phyloP scores from a whole-genome alignment of 2,797 vertebrate genomes.

The Xiphorhynchus erythropygius region DNA sequence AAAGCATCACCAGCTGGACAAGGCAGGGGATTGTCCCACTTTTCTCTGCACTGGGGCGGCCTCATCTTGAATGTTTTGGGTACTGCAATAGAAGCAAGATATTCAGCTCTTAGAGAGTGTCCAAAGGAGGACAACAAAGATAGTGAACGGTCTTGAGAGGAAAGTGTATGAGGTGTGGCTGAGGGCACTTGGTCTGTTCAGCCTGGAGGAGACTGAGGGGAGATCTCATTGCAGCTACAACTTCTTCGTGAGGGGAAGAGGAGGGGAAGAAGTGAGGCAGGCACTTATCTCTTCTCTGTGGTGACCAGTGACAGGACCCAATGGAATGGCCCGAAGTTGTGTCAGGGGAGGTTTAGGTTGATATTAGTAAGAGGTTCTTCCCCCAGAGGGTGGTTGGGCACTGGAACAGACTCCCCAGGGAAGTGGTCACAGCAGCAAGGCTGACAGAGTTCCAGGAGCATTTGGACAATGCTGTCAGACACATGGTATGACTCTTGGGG shows the following conservation, averaged over 20 bases:
- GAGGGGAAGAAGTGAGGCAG: too few species aligned
- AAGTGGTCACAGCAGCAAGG: background rate
- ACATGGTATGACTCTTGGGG: background rate
- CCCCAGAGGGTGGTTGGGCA: background rate
- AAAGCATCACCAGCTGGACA: accelerated
- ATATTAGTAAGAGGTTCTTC: background rate
- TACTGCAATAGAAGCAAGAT: background rate
- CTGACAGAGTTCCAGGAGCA: background rate
- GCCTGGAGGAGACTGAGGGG: background rate
- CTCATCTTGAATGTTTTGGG: background rate
- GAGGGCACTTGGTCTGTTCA: background rate
- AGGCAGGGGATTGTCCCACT: background rate
- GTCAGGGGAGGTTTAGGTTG: background rate
- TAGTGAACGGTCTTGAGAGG: background rate
- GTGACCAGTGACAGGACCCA: background rate
- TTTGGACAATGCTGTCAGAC: background rate
- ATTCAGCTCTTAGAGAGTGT: background rate
- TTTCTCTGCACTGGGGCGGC: background rate
- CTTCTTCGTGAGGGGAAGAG: background rate
- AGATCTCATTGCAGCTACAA: background rate
- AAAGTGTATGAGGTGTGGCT: background rate
- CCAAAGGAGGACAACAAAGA: background rate
- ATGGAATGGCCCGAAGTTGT: background rate
- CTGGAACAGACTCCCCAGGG: background rate
- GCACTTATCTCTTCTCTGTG: too few species aligned